Evolutionary conservation across 2,888 invertebrate genomes (phyloP), one percentile per base, ranked within the genome.

Genomic region (Antheraea yamamai): DNA sequence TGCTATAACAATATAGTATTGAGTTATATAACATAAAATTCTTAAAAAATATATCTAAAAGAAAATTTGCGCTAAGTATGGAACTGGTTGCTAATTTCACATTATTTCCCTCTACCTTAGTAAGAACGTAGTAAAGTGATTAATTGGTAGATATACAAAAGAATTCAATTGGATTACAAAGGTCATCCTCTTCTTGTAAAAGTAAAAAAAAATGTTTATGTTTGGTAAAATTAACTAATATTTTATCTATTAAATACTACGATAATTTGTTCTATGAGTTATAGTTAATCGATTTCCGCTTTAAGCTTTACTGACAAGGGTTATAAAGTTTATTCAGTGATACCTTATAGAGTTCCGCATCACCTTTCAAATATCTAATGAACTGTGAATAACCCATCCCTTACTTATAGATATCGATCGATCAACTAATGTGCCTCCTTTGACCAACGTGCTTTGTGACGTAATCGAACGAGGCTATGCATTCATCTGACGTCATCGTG

Each of bases 301-400:
- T 81, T 78, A 75, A 77, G 76, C 76, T 78, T 79, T 79, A 80
- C 76, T 73, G 73, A 76, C 75, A 79, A 76, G 78, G 78, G 77
- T 76, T 76, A 74, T 76, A 77, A 78, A 81, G 84, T 84, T 85
- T 82, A 84, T 84, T 87, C 82, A 83, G 82, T 81, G 82, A 84
- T 85, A 85, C 83, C 83, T 86, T 85, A 86, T 86, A 51, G 84
- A 81, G 77, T 80, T 76, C 80, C 76, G 78, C 82, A 79, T 81
- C 83, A 83, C 83, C 83, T 81, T 81, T 82, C 81, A 84, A 87
- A 88, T 88, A 82, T 84, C 84, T 87, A 89, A 88, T 89, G 87
- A 90, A 83, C 85, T 85, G 88, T 86, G 84, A 87, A 83, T 83
- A 84, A 78, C 82, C 79, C 80, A 78, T 39, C 81, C 83, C 80